Evolutionary conservation across 2,888 invertebrate genomes (phyloP), one percentile per base, ranked within the genome.

Genomic region (Nomada lathburiana): DNA sequence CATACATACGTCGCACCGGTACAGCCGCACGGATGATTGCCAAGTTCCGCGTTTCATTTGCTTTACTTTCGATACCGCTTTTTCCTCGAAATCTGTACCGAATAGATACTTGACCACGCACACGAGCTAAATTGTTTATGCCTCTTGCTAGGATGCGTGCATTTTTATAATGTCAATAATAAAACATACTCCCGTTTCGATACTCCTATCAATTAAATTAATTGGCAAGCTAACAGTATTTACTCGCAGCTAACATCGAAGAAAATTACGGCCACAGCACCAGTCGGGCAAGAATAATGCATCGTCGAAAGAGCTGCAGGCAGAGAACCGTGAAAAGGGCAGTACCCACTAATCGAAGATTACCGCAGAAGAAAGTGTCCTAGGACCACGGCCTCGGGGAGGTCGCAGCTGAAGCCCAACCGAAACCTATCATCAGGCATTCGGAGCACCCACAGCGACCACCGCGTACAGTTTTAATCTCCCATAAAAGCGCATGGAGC

Each of bases 31-130:
- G 44, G 65, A 67, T 85, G 85, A 86, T 86, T 76, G 70, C 83
- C 53, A 57, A 80, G 85, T 83, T 83, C 85, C 80, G 73, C 29
- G 65, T 64, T 42, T 65, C 57, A 60, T 68, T 77, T 78, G 26
- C 29, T 75, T 26, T 75, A 26, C 57, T 73, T 57, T 62, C 11
- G 1, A 18, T 2, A 2, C 55, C 9, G 11, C 18, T 47, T 42
- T 57, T 62, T 42, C 65, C 59, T 50, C 44, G 57, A 26, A 44
- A 59, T 26, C n/a, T 29, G 7, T 52, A 11, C 64, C 44, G 52
- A 62, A 47, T 47, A 26, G 26, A 0, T 2, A 70, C 50, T 75
- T 67, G 42, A 53, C 67, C 59, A 10, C 44, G 29, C 18, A 26
- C 47, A 20, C 16, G 57, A 18, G 29, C 26, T 44, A 23, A 71